Percentiles rank a stretch among this genome's conserved stretches.
Evolutionary conservation across 2,888 invertebrate species (phyloP).

Genomic region (Parapristionchus giblindavisi): DNA sequence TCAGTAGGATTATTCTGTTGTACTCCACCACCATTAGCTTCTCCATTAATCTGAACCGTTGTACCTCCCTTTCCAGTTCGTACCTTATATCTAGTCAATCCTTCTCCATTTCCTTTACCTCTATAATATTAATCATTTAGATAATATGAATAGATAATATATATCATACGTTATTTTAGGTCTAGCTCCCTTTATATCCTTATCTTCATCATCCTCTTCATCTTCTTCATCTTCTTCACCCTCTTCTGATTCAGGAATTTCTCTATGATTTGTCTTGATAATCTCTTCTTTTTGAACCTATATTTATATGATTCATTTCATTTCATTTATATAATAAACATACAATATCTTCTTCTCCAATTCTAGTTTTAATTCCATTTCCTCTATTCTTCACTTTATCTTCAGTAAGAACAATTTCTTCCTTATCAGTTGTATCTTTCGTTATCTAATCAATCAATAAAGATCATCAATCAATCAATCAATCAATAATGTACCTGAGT

Average conservation of each 20-base stretch:
- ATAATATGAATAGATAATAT: background rate
- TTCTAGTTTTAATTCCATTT: background rate
- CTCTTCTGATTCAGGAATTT: constrained; percentile 2
- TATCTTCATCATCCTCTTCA: background rate
- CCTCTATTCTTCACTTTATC: constrained; percentile 24
- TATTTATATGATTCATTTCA: background rate
- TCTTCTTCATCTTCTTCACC: constrained; percentile 6
- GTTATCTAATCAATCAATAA: too few species aligned
- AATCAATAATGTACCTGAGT: background rate
- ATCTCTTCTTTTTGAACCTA: background rate
- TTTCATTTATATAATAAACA: background rate
- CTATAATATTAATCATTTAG: background rate
- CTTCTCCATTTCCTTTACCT: background rate
- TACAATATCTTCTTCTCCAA: constrained; percentile 22
- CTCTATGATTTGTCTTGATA: constrained; percentile 1
- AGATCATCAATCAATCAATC: background rate
- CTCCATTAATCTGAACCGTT: background rate
- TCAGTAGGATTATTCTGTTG: background rate
- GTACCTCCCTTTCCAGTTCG: background rate
- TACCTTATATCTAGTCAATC: background rate
- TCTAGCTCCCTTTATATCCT: constrained; percentile 1
- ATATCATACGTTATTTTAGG: background rate
- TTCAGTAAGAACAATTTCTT: constrained; percentile 32
- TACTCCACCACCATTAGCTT: background rate
- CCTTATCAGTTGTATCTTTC: constrained; percentile 23